A percentile compares a stretch with the other conserved stretches of the same genome.
These are phyloP conservation scores for Bos javanicus DNA, from an alignment of 2,113 vertebrate species.

Conservation along the genomic window DNA sequence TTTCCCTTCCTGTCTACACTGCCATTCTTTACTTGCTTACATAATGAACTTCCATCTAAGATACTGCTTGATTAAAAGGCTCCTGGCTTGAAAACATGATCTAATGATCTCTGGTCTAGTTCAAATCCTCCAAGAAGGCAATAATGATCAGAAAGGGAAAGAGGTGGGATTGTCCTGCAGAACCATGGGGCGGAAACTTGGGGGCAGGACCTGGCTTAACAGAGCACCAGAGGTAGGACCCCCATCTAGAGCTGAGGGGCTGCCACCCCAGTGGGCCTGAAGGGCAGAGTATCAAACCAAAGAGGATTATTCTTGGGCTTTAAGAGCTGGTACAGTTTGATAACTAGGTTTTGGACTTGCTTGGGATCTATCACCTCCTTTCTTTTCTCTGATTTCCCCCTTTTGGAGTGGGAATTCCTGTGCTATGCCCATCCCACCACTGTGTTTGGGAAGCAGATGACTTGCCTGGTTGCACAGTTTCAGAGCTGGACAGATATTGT, in stretches of 20 bases:
- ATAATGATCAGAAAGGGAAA: neutral
- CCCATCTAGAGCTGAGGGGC: neutral
- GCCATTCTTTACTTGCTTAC: neutral
- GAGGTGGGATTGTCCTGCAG: neutral
- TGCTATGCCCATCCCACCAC: neutral
- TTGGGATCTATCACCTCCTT: neutral
- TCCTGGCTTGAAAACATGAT: neutral
- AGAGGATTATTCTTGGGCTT: neutral
- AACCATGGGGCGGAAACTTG: neutral
- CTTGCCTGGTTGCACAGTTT: neutral
- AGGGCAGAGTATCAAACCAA: neutral
- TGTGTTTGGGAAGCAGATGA: neutral
- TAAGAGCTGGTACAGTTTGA: neutral
- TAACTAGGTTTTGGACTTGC: neutral
- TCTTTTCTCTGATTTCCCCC: neutral
- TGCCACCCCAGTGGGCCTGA: neutral
- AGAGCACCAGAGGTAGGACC: neutral
- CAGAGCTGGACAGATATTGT: neutral
- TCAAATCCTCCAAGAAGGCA: neutral
- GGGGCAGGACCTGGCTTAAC: neutral
- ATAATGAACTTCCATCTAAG: neutral
- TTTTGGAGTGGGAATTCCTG: neutral
- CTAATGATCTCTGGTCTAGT: neutral
- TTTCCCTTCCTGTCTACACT: neutral
- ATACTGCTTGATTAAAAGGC: neutral